Evolutionary conservation across 2,797 vertebrate species (phyloP).

Genomic region (Ptychobarbus kaznakovi): DNA sequence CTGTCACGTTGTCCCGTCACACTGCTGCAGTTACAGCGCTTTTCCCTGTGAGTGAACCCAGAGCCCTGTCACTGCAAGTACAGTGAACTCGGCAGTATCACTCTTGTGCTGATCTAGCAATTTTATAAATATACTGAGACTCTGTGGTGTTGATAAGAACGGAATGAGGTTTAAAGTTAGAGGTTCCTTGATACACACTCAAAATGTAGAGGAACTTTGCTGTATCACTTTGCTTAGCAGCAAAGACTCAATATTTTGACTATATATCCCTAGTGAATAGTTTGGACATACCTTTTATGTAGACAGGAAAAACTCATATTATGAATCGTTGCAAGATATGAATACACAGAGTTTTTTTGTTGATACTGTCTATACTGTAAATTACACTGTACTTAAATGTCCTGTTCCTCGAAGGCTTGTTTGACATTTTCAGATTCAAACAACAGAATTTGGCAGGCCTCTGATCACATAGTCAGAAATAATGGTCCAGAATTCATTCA

Average conservation of each 20-base stretch:
- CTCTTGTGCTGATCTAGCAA: conserved; percentile 19
- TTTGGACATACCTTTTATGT: background rate
- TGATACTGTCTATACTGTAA: background rate
- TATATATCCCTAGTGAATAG: background rate
- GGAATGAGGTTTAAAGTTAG: conserved; percentile 5
- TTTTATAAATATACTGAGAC: conserved; percentile 22
- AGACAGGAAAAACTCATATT: background rate
- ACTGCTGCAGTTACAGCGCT: background rate
- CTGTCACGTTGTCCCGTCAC: conserved; percentile 4
- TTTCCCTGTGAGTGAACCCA: conserved; percentile 29
- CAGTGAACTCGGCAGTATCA: conserved; percentile 31
- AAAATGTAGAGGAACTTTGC: background rate
- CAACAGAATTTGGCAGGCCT: background rate
- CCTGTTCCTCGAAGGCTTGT: background rate
- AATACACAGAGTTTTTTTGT: background rate
- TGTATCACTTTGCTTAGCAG: background rate
- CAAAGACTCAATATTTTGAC: background rate
- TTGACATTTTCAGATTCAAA: background rate
- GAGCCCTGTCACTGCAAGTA: conserved; percentile 13
- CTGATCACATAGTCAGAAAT: conserved; percentile 1
- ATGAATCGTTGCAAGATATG: background rate
- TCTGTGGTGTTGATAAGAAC: background rate
- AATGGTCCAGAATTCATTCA: background rate
- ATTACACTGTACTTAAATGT: background rate
- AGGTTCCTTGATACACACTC: background rate